A percentile compares a stretch with the other conserved stretches of the same genome.
phyloP scores from a whole-genome alignment of 2,797 vertebrate genomes.

The Pteropus rufus region DNA sequence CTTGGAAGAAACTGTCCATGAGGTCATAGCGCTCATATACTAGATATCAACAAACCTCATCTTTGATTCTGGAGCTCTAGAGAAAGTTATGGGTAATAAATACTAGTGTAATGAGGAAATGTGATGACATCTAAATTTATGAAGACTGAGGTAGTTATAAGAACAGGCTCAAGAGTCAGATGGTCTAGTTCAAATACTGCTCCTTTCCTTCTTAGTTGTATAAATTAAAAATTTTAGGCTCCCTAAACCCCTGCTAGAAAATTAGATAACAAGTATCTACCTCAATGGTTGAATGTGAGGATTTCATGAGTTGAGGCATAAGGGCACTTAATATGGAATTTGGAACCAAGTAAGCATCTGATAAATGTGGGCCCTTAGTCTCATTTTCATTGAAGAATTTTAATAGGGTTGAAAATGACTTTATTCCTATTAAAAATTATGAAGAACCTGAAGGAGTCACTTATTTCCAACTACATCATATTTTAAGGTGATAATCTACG shows the following conservation, averaged over 20 bases:
- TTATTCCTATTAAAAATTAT: not conserved
- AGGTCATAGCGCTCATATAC: not conserved
- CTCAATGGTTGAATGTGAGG: not conserved
- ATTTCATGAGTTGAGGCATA: not conserved
- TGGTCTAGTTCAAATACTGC: not conserved
- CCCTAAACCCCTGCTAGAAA: not conserved
- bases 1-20: not conserved
- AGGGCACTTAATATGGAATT: not conserved
- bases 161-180: not conserved
- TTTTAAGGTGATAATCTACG: not conserved
- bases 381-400: not conserved
- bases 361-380: not conserved
- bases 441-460: not conserved
- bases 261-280: not conserved
- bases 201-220: not conserved
- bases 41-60: not conserved
- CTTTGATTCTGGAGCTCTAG: not conserved
- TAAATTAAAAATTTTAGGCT: not conserved
- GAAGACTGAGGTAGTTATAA: not conserved
- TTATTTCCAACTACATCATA: not conserved
- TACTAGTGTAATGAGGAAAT: not conserved
- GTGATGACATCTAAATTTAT: not conserved
- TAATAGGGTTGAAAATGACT: conserved; percentile 9
- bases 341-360: not conserved
- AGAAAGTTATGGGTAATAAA: not conserved